Conservation (phyloP, 2,888 invertebrate genomes). For the Chrysodeixis includens region DNA sequence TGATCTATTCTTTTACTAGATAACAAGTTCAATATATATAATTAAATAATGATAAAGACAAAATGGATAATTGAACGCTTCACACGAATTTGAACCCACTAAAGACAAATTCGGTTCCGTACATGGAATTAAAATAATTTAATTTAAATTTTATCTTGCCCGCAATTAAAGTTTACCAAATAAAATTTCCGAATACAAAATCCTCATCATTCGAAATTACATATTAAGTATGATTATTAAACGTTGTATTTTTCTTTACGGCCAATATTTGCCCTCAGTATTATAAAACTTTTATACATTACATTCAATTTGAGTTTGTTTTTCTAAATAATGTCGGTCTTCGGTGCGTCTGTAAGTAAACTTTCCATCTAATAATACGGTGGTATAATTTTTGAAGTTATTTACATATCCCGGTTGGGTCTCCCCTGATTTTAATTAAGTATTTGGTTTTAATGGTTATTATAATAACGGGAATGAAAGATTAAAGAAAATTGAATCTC, state of each 20-base stretch:
- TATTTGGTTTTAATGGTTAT: conserved; percentile 2
- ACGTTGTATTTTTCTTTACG: conserved; percentile 6
- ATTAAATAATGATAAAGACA: no score
- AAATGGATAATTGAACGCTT: no score
- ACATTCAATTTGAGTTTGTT: conserved; percentile 43
- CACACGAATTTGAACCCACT: no score
- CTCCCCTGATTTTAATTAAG: conserved; percentile 34
- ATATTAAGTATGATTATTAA: neutral
- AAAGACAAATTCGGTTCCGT: no score
- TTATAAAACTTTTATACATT: conserved; percentile 24
- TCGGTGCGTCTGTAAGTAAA: conserved; percentile 34
- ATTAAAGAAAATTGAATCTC: conserved; percentile 7
- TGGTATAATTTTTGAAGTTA: conserved; percentile 31
- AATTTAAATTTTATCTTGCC: neutral
- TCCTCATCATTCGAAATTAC: conserved; percentile 3
- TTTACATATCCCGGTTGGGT: conserved; percentile 31
- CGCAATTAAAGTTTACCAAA: neutral
- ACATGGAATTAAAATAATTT: neutral
- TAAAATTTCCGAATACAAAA: conserved; percentile 20
- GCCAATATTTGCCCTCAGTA: conserved; percentile 7
- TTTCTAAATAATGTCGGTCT: conserved; percentile 20
- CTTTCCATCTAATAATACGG: conserved; percentile 32
- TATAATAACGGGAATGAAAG: conserved; percentile 2
- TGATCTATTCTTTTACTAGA: no score
- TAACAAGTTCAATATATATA: no score